Conservation (phyloP, 1,140 invertebrate genomes). For the Mamestra configurata region DNA sequence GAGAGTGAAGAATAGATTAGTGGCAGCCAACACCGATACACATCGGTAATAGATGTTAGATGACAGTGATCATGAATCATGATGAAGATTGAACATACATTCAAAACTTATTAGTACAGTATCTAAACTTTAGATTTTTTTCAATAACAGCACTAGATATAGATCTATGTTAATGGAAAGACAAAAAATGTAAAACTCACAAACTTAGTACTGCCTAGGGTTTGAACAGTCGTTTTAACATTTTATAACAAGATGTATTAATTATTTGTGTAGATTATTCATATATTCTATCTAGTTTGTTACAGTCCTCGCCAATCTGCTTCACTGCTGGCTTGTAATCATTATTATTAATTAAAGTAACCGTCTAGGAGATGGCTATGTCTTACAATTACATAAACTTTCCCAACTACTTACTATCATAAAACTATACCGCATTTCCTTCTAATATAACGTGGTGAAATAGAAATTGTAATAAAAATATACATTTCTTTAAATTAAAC, state of each 20-base stretch:
- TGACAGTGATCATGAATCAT: conserved; percentile 4
- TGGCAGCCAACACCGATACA: conserved; percentile 50
- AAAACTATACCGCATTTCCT: not conserved
- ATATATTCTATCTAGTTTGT: not conserved
- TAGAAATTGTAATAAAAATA: conserved; percentile 17
- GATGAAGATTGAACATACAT: not conserved
- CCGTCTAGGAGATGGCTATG: not conserved
- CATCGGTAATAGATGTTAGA: not conserved
- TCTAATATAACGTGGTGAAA: not conserved
- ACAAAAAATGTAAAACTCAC: conserved; percentile 7
- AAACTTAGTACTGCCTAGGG: conserved; percentile 6
- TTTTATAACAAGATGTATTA: conserved; percentile 14
- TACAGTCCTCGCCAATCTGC: not conserved
- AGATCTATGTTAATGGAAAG: conserved; percentile 22
- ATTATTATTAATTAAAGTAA: not conserved
- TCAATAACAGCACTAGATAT: conserved; percentile 11
- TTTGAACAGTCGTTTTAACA: conserved; percentile 14
- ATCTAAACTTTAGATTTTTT: not conserved
- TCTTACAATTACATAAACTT: not conserved
- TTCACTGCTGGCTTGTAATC: not conserved
- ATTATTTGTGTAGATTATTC: not conserved
- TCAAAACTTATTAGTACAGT: conserved; percentile 32
- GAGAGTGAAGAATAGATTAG: conserved; percentile 40
- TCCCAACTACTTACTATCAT: conserved; percentile 9
- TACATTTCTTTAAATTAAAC: conserved; percentile 5